Conservation (phyloP, 2,888 invertebrate genomes). For the Serrognathus titanus region DNA sequence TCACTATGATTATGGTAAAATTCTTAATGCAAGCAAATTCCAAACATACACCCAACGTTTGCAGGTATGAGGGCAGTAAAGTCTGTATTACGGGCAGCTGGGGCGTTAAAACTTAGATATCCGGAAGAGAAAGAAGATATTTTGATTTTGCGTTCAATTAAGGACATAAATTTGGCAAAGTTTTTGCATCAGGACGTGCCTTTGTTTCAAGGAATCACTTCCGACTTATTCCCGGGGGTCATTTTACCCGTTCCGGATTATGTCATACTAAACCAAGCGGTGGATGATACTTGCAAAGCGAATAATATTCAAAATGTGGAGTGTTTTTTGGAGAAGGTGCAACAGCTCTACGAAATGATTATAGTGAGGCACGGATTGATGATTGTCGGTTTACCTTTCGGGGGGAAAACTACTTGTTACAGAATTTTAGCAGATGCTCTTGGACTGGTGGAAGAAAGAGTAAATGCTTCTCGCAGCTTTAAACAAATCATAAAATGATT, state of each 20-base stretch:
- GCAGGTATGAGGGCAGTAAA: slow-evolving; percentile 91
- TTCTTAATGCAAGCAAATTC: neutral
- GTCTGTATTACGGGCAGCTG: slow-evolving; percentile 87
- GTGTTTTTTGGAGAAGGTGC: slow-evolving; percentile 85
- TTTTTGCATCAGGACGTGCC: slow-evolving; percentile 87
- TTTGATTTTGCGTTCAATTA: slow-evolving; percentile 83
- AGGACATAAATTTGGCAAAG: slow-evolving; percentile 92
- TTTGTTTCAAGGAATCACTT: slow-evolving; percentile 83
- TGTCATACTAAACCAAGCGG: slow-evolving; percentile 62
- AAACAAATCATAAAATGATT: neutral
- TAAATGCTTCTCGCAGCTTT: slow-evolving; percentile 31
- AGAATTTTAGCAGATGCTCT: slow-evolving; percentile 78
- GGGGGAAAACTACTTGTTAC: slow-evolving; percentile 88
- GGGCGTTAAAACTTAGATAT: slow-evolving; percentile 84
- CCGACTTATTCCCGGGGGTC: slow-evolving; percentile 89
- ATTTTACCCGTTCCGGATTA: slow-evolving; percentile 77
- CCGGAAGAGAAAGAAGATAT: slow-evolving; percentile 85
- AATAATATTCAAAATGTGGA: slow-evolving; percentile 81
- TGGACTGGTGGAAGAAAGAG: slow-evolving; percentile 71
- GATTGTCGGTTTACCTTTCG: slow-evolving; percentile 88
- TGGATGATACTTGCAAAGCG: slow-evolving; percentile 61
- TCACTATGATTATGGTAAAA: slow-evolving; percentile 90
- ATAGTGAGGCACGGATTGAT: slow-evolving; percentile 91
- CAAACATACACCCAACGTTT: slow-evolving; percentile 11
- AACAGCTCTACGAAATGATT: slow-evolving; percentile 93